A percentile compares a stretch with the other conserved stretches of the same genome.
These are phyloP conservation scores for Geococcyx californianus DNA, from an alignment of 2,113 vertebrate genomes.

Conservation along the genomic window DNA sequence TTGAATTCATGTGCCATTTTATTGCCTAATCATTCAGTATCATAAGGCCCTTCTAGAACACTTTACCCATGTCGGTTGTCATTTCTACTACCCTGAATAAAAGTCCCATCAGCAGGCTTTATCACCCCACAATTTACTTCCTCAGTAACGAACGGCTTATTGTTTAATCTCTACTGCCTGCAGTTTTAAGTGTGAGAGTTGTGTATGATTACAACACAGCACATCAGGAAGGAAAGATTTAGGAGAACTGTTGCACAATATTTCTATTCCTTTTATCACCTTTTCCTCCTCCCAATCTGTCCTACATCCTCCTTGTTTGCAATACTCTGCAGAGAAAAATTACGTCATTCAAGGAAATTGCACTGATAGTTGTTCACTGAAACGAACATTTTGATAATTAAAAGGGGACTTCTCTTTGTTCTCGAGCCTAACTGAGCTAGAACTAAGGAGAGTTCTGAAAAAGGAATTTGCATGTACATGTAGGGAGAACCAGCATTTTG, in stretches of 20 bases:
- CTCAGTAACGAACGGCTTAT: constrained; percentile 16
- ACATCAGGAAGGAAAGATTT: background rate
- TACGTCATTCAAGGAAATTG: background rate
- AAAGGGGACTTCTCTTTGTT: background rate
- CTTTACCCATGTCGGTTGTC: background rate
- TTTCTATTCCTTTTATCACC: constrained; percentile 42
- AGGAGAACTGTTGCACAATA: constrained; percentile 27
- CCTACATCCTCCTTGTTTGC: background rate
- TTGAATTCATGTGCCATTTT: background rate
- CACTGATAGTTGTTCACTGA: background rate
- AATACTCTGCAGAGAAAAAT: background rate
- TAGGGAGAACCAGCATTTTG: background rate
- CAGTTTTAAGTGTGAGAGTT: constrained; percentile 23
- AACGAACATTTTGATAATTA: constrained; percentile 9
- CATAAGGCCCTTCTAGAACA: background rate
- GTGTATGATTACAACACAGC: background rate
- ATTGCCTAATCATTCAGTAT: background rate
- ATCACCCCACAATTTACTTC: background rate
- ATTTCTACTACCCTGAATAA: constrained; percentile 41
- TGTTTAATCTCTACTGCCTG: constrained; percentile 39
- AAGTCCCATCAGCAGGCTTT: constrained; percentile 18
- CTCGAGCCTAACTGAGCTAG: background rate
- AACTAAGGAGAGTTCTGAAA: background rate
- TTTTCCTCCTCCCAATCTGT: constrained; percentile 30
- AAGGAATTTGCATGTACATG: background rate